phyloP scores from a whole-genome alignment of 2,888 invertebrate genomes.

The Pilophorus perplexus region DNA sequence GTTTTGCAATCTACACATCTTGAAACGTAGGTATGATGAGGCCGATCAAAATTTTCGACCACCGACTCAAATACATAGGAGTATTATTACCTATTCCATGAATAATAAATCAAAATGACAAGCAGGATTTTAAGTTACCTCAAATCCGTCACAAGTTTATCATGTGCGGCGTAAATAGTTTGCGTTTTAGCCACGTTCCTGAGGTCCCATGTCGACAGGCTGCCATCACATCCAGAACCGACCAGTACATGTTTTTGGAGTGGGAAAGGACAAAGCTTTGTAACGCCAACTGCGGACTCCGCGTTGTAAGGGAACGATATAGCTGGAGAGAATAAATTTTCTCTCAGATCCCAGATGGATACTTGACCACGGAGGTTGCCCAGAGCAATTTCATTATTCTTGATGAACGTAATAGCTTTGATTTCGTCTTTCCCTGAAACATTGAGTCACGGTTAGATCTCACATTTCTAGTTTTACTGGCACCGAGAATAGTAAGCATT shows the following conservation, averaged over 20 bases:
- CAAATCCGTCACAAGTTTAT: constrained; percentile 35
- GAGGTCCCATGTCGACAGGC: constrained; percentile 43
- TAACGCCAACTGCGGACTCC: constrained; percentile 39
- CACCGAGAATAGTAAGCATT: too few species aligned
- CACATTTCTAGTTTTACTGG: too few species aligned
- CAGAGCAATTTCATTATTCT: constrained; percentile 36
- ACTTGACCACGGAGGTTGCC: constrained; percentile 44
- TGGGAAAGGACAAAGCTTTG: constrained; percentile 37
- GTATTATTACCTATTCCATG: too few species aligned
- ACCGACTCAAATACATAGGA: too few species aligned
- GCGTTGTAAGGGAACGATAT: constrained; percentile 40
- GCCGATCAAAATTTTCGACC: too few species aligned
- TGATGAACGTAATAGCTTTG: constrained; percentile 36
- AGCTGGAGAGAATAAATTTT: constrained; percentile 36
- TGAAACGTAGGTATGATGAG: too few species aligned
- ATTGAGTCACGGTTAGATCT: too few species aligned
- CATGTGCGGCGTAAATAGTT: constrained; percentile 43
- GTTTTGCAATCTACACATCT: too few species aligned
- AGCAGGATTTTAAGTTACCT: too few species aligned
- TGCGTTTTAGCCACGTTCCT: constrained; percentile 29
- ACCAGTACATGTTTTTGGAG: constrained; percentile 41
- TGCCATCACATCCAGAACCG: constrained; percentile 38
- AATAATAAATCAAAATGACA: too few species aligned
- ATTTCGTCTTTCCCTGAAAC: constrained; percentile 31
- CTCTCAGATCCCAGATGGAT: constrained; percentile 42